Base-by-base conservation (phyloP, 2,888 invertebrate genomes). In the Onthophagus sagittarius region DNA sequence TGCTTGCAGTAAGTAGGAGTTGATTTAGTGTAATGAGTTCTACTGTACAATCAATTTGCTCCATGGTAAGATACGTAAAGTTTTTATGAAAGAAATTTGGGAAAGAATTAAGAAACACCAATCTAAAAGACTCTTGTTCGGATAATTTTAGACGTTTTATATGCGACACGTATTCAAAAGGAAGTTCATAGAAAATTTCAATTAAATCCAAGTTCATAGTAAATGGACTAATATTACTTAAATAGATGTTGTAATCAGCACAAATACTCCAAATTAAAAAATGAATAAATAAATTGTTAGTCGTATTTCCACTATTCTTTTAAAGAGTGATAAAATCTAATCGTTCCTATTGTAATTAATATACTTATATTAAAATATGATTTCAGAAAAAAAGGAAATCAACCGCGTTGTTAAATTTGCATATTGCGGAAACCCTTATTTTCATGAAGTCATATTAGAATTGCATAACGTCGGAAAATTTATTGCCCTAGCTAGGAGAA, bases 41-140 rank as follows among this genome's bases (percentile, higher is more conserved):
- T 53, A 53, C 7, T 53, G 32, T 31, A 23, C 67, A 67, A 67
- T 67, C 67, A 67, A 31, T 67, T 23, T 67, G 32, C 67, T 31
- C 31, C 32, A 23, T 23, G 23, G 15, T 72, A 69, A 71, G 63
- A 75, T 75, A 75, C 75, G 75, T 75, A 75, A 75, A 71, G 53
- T 67, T 15, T 15, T 67, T 31, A 67, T 67, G 67, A 67, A 15
- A 23, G 23, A 32, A 23, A 23, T 5, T 7, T 67, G 23, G 23
- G 23, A 23, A 23, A 23, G 39, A 72, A 72, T 71, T 69, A 73
- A 67, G 23, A 13, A 75, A 75, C 75, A 75, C 75, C 75, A 75
- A 75, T 73, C 75, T 73, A 75, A 73, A 75, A 75, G 75, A 75
- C 75, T 53, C 39, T 75, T 69, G 73, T 73, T 73, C 64, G 65